phyloP scores from a whole-genome alignment of 2,113 vertebrate genomes.

The Neogobius melanostomus region DNA sequence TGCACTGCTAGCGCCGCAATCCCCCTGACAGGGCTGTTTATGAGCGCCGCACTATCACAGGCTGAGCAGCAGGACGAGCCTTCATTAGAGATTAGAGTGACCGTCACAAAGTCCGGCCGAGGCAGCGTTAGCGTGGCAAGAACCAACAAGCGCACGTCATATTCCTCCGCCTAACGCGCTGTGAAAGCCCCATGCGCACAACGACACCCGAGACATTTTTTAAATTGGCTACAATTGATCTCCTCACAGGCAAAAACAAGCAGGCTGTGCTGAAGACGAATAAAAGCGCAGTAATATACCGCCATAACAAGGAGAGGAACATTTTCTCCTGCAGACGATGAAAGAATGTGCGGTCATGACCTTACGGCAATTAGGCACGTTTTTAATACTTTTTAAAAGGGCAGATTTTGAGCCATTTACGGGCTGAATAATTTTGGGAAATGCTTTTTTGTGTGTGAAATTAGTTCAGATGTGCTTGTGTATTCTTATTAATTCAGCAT shows the following conservation, averaged over 20 bases:
- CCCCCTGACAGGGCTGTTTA: slow-evolving; percentile 73
- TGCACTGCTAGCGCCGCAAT: slow-evolving; percentile 64
- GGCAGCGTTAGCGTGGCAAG: slow-evolving; percentile 49
- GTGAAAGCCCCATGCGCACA: slow-evolving; percentile 54
- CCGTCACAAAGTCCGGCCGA: slow-evolving; percentile 68
- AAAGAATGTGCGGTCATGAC: slow-evolving; percentile 1
- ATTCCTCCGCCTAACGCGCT: slow-evolving; percentile 53
- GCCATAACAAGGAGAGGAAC: slow-evolving; percentile 20
- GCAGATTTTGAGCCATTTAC: background rate
- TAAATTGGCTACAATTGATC: slow-evolving; percentile 49
- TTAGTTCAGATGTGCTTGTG: no score
- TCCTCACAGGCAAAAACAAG: slow-evolving; percentile 9
- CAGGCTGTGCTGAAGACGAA: slow-evolving; percentile 20
- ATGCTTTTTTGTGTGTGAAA: no score
- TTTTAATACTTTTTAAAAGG: background rate
- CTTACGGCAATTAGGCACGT: background rate
- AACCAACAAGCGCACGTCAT: slow-evolving; percentile 60
- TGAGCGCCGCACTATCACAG: slow-evolving; percentile 63
- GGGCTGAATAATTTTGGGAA: no score
- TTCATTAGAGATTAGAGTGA: slow-evolving; percentile 78
- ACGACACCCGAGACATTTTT: slow-evolving; percentile 56
- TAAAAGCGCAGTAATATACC: slow-evolving; percentile 23
- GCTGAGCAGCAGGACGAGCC: slow-evolving; percentile 64
- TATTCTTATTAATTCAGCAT: no score
- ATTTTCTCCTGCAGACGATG: slow-evolving; percentile 15